Evolutionary conservation across 2,113 vertebrate species (phyloP), one percentile per base, ranked within the genome.

Genomic region (Perca schrenkii): DNA sequence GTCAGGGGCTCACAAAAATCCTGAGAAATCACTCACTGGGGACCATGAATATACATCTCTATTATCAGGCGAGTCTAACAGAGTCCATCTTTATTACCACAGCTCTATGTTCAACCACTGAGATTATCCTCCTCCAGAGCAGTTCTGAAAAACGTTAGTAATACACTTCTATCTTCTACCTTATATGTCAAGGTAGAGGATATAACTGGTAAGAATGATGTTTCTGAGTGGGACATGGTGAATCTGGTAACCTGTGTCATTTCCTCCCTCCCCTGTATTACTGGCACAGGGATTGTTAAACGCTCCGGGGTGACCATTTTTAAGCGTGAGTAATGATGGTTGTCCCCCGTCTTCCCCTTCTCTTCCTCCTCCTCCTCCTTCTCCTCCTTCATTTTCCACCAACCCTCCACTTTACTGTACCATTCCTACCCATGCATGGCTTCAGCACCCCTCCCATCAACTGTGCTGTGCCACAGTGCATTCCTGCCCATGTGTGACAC

Each of bases 221-320:
- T 82, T 82, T 74, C 19, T 79, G 15, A 58, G 22, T 25, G 22
- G 60, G 60, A 36, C 77, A 49, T 74, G 65, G 67, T 77, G 25
- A 62, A 81, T 43, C 40, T 75, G 58, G 77, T 92, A 92, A 93
- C 79, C 22, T 82, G 72, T 91, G 50, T 90, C 34, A 72, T 90
- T 79, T 85, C 88, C 87, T 85, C 87, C 90, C 74, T 84, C 82
- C 86, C 74, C 56, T 86, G 71, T 74, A 86, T 87, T 78, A 87
- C 82, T 90, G 83, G 84, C 36, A 64, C 91, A 96, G 95, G 95
- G 84, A 93, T 96, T 92, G 94, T 96, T 93, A 96, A 96, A 90
- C 94, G 94, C 90, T 95, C 94, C 91, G 86, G 90, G 93, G 92
- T 65, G 80, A 92, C 91, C 90, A 77, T 94, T 85, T 94, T 93